Evolutionary conservation across 2,888 invertebrate species (phyloP), one percentile per base, ranked within the genome.

Genomic region (Dryomyza anilis): DNA sequence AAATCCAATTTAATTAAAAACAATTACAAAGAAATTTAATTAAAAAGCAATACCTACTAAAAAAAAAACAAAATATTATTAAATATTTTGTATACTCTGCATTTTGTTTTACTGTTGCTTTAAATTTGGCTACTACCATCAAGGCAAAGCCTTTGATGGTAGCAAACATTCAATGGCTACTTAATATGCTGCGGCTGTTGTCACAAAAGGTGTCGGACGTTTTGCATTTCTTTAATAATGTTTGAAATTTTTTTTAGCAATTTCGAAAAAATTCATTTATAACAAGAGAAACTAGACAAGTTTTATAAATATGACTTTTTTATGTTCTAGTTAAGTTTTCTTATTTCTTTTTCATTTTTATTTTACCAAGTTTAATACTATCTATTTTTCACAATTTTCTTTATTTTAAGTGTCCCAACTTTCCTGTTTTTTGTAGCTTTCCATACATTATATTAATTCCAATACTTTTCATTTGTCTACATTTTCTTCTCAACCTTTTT

Each of bases 181-280:
- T 67, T 63, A 67, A 67, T 67, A 63, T 67, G 63, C 63, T 67
- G 60, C 63, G 63, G 60, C 60, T 57, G 65, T 67, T 63, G 39
- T 53, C n/a, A n/a, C n/a, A n/a, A n/a, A 43, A 53, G 52, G 43
- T 52, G 43, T 53, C 52, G 52, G 52, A 53, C 53, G 43, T 29
- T 46, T 59, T 46, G 8, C 46, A 33, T 48, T 46, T 59, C 14
- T 61, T 16, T 25, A 27, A 33, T 10, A 23, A 33, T n/a, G 6
- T 33, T 12, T 36, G 10, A 5, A 36, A n/a, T 8, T 8, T n/a
- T 19, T 14, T 3, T 43, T 53, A 29, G 27, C 55, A 25, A 30
- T 33, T 30, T 27, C 52, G 25, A 6, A 43, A 61, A 61, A 39
- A 29, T 53, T 39, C 39, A 53, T 52, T 61, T 61, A 43, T 39